A percentile compares a stretch with the other conserved stretches of the same genome.
Conservation (phyloP, 2,113 vertebrate genomes). For the Pogona vitticeps region DNA sequence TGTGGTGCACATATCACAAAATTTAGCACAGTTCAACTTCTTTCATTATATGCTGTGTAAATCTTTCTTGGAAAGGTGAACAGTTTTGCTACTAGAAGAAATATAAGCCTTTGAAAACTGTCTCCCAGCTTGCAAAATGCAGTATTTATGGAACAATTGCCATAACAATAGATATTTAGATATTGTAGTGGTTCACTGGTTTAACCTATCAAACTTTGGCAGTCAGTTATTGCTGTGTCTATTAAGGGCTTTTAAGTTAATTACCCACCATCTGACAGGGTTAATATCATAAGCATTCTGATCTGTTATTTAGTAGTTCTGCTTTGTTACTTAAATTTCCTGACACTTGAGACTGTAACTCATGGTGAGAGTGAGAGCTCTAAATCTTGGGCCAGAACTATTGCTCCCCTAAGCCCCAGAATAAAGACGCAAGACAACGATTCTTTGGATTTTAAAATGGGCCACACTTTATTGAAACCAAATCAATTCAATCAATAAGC, state of each 20-base stretch:
- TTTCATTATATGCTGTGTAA: background rate
- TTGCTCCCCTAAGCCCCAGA: too few relatives aligned
- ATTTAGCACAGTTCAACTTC: background rate
- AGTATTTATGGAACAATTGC: background rate
- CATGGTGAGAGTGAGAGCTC: fast-evolving
- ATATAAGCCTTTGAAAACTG: background rate
- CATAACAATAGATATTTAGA: background rate
- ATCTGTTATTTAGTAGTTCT: slow-evolving; percentile 11
- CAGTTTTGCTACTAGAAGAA: background rate
- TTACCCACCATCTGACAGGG: background rate
- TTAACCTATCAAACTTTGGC: background rate
- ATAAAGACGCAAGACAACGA: too few relatives aligned
- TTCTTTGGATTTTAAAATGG: too few relatives aligned
- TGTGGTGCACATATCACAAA: background rate
- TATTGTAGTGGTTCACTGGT: background rate
- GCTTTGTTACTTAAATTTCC: background rate
- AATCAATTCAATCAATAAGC: too few relatives aligned
- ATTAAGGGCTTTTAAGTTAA: slow-evolving; percentile 11
- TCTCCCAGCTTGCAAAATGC: background rate
- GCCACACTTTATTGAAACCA: too few relatives aligned
- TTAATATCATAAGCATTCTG: background rate
- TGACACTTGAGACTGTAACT: background rate
- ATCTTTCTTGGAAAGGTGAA: background rate
- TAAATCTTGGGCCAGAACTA: background rate
- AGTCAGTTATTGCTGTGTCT: background rate